These are phyloP conservation scores for Ophthalmolycus amberensis DNA, from an alignment of 2,113 vertebrate genomes.

Conservation along the genomic window DNA sequence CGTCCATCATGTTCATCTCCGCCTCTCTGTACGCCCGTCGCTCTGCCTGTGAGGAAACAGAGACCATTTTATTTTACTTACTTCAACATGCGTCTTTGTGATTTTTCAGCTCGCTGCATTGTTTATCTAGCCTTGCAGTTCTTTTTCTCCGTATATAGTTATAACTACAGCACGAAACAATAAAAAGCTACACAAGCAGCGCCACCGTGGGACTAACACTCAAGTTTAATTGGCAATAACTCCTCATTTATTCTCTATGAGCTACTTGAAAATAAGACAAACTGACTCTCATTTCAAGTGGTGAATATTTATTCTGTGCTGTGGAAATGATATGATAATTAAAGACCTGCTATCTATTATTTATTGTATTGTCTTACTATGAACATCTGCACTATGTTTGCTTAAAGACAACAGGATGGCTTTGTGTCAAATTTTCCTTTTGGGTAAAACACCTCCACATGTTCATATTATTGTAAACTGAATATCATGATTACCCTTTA, in stretches of 20 bases:
- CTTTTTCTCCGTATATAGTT: neutral
- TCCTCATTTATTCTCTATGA: neutral
- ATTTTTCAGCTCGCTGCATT: neutral
- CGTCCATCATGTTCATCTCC: slow-evolving; percentile 91
- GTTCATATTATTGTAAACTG: neutral
- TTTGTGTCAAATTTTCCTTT: slow-evolving; percentile 31
- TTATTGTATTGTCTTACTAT: neutral
- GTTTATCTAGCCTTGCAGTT: neutral
- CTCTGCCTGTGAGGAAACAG: slow-evolving; percentile 86
- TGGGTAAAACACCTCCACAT: slow-evolving; percentile 30
- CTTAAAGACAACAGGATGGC: neutral
- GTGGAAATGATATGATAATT: neutral
- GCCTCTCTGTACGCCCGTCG: slow-evolving; percentile 91
- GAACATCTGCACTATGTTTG: slow-evolving; percentile 11
- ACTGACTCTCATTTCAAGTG: neutral
- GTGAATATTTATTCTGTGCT: neutral
- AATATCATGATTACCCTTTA: neutral
- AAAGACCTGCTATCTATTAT: neutral
- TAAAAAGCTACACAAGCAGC: neutral
- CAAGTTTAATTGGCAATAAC: neutral
- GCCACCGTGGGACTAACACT: neutral
- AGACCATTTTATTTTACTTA: neutral
- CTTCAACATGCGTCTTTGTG: neutral
- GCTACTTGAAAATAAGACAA: neutral
- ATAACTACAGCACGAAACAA: neutral